These are phyloP conservation scores for Sebastes nivosus DNA, from an alignment of 2,797 vertebrate genomes.

Conservation along the genomic window DNA sequence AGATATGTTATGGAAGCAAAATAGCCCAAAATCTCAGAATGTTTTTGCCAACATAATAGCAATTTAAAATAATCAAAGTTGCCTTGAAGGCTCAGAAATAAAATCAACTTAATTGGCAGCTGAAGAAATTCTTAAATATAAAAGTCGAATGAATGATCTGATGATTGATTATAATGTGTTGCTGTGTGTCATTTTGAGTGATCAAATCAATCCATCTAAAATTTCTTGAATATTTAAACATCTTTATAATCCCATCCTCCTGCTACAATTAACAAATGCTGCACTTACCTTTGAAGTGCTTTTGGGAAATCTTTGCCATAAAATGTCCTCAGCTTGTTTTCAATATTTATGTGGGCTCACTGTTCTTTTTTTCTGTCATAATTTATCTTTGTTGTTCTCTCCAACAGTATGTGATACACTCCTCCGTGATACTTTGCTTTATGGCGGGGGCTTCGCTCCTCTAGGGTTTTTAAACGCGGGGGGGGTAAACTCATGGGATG, in stretches of 20 bases:
- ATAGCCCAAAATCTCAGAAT: too few relatives aligned
- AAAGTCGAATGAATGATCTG: not conserved
- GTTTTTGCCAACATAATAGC: too few relatives aligned
- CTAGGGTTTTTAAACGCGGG: conserved; percentile 69
- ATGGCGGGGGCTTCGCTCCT: conserved; percentile 8
- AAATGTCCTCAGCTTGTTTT: not conserved
- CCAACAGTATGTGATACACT: conserved; percentile 1
- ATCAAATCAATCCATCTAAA: not conserved
- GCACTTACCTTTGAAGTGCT: conserved; percentile 57
- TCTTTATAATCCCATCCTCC: too few relatives aligned
- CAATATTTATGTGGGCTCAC: not conserved
- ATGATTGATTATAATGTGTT: not conserved
- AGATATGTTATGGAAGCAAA: not conserved
- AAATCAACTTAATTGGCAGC: not conserved
- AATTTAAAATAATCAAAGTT: not conserved
- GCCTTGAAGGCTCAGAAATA: not conserved
- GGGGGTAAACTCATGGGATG: conserved; percentile 31
- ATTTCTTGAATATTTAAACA: not conserved
- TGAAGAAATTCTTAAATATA: not conserved
- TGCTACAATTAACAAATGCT: not conserved
- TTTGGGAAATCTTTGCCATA: not conserved
- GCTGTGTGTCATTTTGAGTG: not conserved
- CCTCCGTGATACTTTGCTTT: conserved; percentile 32
- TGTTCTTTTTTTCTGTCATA: not conserved
- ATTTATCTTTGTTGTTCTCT: not conserved